Percentiles rank a stretch among this genome's conserved stretches.
Evolutionary conservation across 2,113 vertebrate species (phyloP).

Genomic region (Neotoma lepida): DNA sequence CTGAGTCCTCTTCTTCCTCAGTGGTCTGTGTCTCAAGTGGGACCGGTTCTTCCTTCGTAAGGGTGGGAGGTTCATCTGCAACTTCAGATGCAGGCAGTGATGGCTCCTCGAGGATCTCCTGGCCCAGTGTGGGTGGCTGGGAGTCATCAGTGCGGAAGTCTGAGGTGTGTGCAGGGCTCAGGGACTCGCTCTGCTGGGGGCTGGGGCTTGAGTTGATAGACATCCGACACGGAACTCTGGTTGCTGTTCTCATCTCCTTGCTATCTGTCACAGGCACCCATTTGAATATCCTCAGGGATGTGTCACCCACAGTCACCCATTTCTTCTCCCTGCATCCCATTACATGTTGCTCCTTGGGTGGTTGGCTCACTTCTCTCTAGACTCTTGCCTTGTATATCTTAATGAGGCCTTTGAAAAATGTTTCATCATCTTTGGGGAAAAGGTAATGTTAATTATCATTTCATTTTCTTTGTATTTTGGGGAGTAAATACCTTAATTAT

Average conservation of each 20-base stretch:
- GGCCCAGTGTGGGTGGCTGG: slow-evolving; percentile 96
- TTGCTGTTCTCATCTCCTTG: slow-evolving; percentile 99
- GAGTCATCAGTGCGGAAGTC: slow-evolving; percentile 94
- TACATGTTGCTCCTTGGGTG: too few species aligned
- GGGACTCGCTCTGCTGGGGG: slow-evolving; percentile 94
- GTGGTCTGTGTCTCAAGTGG: slow-evolving; percentile 86
- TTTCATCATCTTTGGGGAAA: too few species aligned
- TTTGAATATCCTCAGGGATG: slow-evolving; percentile 97
- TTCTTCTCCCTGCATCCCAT: slow-evolving; percentile 99
- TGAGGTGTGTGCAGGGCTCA: slow-evolving; percentile 91
- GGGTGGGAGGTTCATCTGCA: slow-evolving; percentile 97
- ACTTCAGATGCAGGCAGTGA: slow-evolving; percentile 92
- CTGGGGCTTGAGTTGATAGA: slow-evolving; percentile 94
- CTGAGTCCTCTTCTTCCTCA: slow-evolving; percentile 90
- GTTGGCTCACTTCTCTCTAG: too few species aligned
- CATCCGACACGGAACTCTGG: slow-evolving; percentile 96
- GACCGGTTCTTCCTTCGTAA: slow-evolving; percentile 96
- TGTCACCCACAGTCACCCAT: slow-evolving; percentile 98
- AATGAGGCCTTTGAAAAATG: too few species aligned
- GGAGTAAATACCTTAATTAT: too few species aligned
- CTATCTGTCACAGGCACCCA: slow-evolving; percentile 97
- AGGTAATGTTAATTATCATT: too few species aligned
- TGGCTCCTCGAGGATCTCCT: slow-evolving; percentile 95
- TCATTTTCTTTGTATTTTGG: too few species aligned
- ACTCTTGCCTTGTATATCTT: too few species aligned